Base-by-base conservation (phyloP, 2,888 invertebrate species). In the Elegia similella region DNA sequence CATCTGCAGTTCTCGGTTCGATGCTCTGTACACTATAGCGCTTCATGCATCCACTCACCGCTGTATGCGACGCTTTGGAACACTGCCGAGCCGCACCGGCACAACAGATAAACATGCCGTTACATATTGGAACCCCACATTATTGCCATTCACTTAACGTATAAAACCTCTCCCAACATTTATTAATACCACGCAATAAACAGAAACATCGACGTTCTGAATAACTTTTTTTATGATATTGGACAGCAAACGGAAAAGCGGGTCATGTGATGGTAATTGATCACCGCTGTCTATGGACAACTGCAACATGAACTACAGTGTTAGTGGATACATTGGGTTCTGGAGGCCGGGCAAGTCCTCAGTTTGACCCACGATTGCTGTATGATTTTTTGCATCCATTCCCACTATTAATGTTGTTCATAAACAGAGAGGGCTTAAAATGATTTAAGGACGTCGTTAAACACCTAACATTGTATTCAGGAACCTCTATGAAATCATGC, bases 51-150 rank as follows among this genome's bases (percentile, higher is more conserved):
- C 93, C 92, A 95, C 97, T 97, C 96, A 97, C 97, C 97, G 93
- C 96, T 97, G 94, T 96, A 97, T 92, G 97, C 97, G 95, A 97
- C 96, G 93, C 96, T 96, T 95, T 97, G 97, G 96, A 97, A 97
- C 96, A 96, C 96, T 97, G 95, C 86, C 78, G 80, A 83, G 81
- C 86, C 84, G 90, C 89, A 88, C 89, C 90, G 85, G 76, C 84
- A 83, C 83, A 89, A 90, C 86, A 89, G 84, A 91, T 80, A 91
- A 90, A 91, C 90, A 91, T 89, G 89, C 90, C 83, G 78, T 88
- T 88, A 88, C 75, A 79, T 38, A 50, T 50, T 34, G 16, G 34
- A 17, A 73, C 75, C 78, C 78, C 73, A 75, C 67, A 73, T 70
- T 61, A 62, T 63, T 66, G 62, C 63, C 42, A 55, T 54, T 57